phyloP scores from a whole-genome alignment of 2,888 invertebrate genomes.

The Neoascia interrupta region DNA sequence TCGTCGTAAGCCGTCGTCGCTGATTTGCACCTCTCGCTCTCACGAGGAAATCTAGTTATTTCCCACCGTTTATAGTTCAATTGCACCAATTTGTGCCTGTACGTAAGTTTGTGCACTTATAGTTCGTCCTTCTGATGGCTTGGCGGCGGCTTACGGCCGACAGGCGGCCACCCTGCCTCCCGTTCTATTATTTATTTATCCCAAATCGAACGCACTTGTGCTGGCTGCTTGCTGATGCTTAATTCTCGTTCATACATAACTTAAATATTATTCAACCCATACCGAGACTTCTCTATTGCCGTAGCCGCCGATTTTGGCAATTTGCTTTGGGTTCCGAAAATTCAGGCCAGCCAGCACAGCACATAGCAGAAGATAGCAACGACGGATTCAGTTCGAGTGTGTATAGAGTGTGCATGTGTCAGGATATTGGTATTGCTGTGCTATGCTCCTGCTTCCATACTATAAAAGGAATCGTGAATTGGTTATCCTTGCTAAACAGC shows the following conservation, averaged over 20 bases:
- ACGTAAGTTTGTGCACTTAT: slow-evolving; percentile 13
- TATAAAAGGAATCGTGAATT: slow-evolving; percentile 46
- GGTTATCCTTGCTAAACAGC: slow-evolving; percentile 54
- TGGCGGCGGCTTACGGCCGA: no score
- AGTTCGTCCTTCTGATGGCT: slow-evolving; percentile 39
- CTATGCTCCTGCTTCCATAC: slow-evolving; percentile 29
- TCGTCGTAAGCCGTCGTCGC: slow-evolving; percentile 8
- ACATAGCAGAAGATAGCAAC: not conserved
- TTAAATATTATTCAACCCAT: slow-evolving; percentile 57
- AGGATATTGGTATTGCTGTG: slow-evolving; percentile 51
- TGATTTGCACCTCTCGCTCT: slow-evolving; percentile 56
- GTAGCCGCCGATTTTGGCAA: slow-evolving; percentile 45
- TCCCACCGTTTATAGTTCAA: slow-evolving; percentile 52
- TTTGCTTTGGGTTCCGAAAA: slow-evolving; percentile 40
- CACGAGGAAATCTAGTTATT: slow-evolving; percentile 33
- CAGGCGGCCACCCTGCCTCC: not conserved
- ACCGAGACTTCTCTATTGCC: slow-evolving; percentile 26
- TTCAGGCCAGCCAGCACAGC: slow-evolving; percentile 40
- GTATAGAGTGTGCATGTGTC: slow-evolving; percentile 44
- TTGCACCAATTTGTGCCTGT: slow-evolving; percentile 33
- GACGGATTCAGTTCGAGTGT: slow-evolving; percentile 6
- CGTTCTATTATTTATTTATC: slow-evolving; percentile 59
- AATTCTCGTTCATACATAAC: slow-evolving; percentile 28
- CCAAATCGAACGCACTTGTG: slow-evolving; percentile 58
- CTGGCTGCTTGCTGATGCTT: slow-evolving; percentile 36